Percentiles rank a stretch among this genome's conserved stretches.
Evolutionary conservation across 2,797 vertebrate genomes (phyloP).

Genomic region (Melanotaenia maccullochi): DNA sequence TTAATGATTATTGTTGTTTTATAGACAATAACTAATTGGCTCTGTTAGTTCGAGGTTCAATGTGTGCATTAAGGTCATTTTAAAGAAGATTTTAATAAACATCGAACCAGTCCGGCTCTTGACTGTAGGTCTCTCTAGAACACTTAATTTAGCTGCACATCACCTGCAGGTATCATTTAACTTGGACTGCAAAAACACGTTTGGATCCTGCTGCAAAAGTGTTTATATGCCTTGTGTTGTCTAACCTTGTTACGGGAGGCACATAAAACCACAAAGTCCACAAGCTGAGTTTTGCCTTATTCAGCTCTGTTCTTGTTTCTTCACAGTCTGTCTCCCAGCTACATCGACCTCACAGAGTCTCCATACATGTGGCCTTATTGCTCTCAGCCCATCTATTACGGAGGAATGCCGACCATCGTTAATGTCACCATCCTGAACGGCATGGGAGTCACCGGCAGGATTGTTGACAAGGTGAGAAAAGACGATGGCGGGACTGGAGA

Average conservation of each 20-base stretch:
- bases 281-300: not conserved
- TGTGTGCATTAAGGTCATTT: too few species aligned
- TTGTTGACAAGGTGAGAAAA: conserved; percentile 91
- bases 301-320: not conserved
- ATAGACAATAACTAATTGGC: too few species aligned
- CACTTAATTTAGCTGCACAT: too few species aligned
- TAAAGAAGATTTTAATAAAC: too few species aligned
- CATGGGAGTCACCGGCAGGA: conserved; percentile 97
- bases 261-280: too few species aligned
- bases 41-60: too few species aligned
- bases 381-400: conserved; percentile 99
- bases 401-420: conserved; percentile 97
- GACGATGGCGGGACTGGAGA: not conserved
- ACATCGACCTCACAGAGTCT: conserved; percentile 96
- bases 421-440: conserved; percentile 98
- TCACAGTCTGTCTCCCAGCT: conserved; percentile 94
- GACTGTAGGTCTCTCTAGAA: too few species aligned
- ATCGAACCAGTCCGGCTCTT: too few species aligned
- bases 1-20: too few species aligned
- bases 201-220: not conserved
- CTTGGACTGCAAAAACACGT: not conserved
- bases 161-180: too few species aligned
- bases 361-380: conserved; percentile 99
- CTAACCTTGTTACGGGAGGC: not conserved
- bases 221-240: not conserved